Evolutionary conservation across 2,113 vertebrate genomes (phyloP).

Genomic region (Thermophis baileyi): DNA sequence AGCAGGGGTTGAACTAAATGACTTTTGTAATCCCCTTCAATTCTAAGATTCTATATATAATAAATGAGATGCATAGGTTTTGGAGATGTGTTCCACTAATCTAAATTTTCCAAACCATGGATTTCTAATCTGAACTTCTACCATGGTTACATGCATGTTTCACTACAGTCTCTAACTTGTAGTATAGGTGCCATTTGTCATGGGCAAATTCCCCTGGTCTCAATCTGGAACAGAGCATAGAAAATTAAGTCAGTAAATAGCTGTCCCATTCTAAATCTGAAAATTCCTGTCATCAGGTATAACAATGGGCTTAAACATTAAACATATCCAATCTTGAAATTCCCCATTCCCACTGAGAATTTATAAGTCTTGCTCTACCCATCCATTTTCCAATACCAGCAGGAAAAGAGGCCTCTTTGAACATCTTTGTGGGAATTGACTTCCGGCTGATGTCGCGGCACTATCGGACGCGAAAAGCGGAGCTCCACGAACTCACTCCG

Average conservation of each 20-base stretch:
- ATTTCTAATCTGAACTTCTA: neutral
- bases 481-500: fast-evolving
- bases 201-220: neutral
- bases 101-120: neutral
- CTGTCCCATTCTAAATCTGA: neutral
- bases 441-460: too few relatives aligned
- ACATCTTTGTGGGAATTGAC: neutral
- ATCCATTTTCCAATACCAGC: neutral
- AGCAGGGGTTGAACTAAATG: neutral
- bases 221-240: neutral
- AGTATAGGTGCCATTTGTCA: neutral
- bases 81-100: neutral
- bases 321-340: neutral
- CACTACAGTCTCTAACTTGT: neutral
- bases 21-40: neutral
- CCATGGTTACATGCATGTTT: neutral
- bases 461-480: too few relatives aligned
- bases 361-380: neutral
- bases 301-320: neutral
- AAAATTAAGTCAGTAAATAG: neutral
- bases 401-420: neutral
- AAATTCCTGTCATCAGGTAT: neutral
- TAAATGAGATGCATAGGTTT: neutral
- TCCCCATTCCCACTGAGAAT: neutral
- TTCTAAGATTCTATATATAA: neutral